Conservation (phyloP, 2,888 invertebrate genomes). For the Lasioglossum malachurum region DNA sequence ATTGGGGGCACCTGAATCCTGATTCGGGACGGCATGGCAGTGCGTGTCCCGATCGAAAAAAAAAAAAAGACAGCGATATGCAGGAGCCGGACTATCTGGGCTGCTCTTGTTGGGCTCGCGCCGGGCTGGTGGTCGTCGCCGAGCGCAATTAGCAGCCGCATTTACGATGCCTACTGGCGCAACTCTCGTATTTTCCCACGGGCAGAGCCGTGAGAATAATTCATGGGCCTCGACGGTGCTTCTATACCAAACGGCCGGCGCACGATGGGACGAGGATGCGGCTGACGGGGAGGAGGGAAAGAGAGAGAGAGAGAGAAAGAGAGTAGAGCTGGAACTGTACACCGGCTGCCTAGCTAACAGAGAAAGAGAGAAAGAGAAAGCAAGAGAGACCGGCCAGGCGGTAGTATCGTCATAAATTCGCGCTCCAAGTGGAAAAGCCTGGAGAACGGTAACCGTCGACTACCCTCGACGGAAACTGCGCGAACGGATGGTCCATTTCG, state of each 20-base stretch:
- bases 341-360: neutral
- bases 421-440: constrained; percentile 70
- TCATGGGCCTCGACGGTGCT: constrained; percentile 79
- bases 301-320: constrained; percentile 26
- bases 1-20: neutral
- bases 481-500: constrained; percentile 37
- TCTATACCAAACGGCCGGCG: constrained; percentile 62
- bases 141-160: constrained; percentile 82
- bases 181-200: constrained; percentile 83
- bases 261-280: constrained; percentile 43
- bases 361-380: neutral
- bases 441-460: constrained; percentile 42
- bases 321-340: constrained; percentile 4
- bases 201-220: constrained; percentile 84
- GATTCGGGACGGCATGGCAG: neutral
- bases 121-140: constrained; percentile 64
- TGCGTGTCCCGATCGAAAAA: neutral
- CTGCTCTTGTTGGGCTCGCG: neutral
- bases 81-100: constrained; percentile 1
- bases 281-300: constrained; percentile 1
- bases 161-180: constrained; percentile 82
- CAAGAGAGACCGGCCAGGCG: constrained; percentile 44
- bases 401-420: constrained; percentile 71
- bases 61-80: constrained; percentile 56
- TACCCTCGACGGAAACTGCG: constrained; percentile 20